phyloP scores from a whole-genome alignment of 2,888 invertebrate genomes.

The Nemapogon koenigi region DNA sequence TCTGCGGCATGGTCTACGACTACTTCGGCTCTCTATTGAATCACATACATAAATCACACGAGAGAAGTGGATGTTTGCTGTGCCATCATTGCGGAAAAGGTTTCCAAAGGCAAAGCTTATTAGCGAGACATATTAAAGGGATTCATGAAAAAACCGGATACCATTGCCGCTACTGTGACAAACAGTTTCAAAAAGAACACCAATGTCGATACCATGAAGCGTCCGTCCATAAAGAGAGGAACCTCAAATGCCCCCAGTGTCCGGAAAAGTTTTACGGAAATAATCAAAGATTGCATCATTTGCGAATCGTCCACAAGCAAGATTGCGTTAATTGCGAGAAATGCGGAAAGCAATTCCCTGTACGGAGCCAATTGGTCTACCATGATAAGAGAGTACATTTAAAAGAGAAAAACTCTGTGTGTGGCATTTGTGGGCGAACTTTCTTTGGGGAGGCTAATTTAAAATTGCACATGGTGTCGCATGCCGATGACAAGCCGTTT shows the following conservation, averaged over 20 bases:
- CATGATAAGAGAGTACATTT: constrained; percentile 7
- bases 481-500: constrained; percentile 26
- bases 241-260: constrained; percentile 35
- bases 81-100: constrained; percentile 9
- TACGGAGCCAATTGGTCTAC: constrained; percentile 3
- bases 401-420: constrained; percentile 4
- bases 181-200: constrained; percentile 6
- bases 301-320: constrained; percentile 34
- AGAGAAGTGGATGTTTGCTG: constrained; percentile 13
- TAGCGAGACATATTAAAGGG: neutral
- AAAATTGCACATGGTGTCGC: constrained; percentile 27
- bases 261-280: constrained; percentile 30
- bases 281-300: constrained; percentile 36
- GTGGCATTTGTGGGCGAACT: constrained; percentile 2
- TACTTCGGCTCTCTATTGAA: constrained; percentile 30
- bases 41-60: constrained; percentile 29
- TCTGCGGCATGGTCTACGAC: constrained; percentile 27
- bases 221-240: constrained; percentile 2
- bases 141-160: constrained; percentile 10
- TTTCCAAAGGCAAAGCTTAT: neutral
- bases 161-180: constrained; percentile 21
- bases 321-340: constrained; percentile 20
- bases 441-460: neutral
- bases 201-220: neutral
- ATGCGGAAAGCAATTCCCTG: constrained; percentile 1